phyloP scores from a whole-genome alignment of 1,140 invertebrate species.

The Plutomurus gul region DNA sequence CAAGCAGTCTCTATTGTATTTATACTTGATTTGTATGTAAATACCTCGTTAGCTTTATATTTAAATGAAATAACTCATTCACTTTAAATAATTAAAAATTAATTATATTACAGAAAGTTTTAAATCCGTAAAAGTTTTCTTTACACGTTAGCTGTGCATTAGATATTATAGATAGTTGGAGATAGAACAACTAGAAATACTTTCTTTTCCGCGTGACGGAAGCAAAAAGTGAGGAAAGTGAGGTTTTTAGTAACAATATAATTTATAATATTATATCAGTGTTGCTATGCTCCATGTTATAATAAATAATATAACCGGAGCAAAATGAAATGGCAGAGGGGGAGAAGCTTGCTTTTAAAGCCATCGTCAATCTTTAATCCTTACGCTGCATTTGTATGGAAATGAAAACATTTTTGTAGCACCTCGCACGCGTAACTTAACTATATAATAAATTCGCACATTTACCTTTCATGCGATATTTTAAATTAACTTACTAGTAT shows the following conservation, averaged over 20 bases:
- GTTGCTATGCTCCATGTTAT: background rate
- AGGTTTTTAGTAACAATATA: too few species aligned
- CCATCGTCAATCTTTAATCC: background rate
- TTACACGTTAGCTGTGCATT: too few species aligned
- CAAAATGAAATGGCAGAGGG: background rate
- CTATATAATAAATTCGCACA: too few species aligned
- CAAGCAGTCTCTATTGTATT: constrained; percentile 31
- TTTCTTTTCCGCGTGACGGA: too few species aligned
- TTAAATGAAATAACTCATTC: background rate
- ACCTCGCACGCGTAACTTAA: background rate
- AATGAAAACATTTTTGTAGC: background rate
- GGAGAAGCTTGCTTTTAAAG: background rate
- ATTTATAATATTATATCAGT: too few species aligned
- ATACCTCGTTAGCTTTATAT: background rate
- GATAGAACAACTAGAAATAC: too few species aligned
- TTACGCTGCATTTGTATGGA: background rate
- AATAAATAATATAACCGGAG: too few species aligned
- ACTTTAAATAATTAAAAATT: background rate
- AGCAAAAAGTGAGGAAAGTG: too few species aligned
- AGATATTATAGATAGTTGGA: too few species aligned
- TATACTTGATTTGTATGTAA: constrained; percentile 18
- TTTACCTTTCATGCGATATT: background rate
- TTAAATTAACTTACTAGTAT: background rate
- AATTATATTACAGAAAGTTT: background rate
- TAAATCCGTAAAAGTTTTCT: too few species aligned